phyloP scores from a whole-genome alignment of 2,888 invertebrate species.

The Ommatoiulus sabulosus region DNA sequence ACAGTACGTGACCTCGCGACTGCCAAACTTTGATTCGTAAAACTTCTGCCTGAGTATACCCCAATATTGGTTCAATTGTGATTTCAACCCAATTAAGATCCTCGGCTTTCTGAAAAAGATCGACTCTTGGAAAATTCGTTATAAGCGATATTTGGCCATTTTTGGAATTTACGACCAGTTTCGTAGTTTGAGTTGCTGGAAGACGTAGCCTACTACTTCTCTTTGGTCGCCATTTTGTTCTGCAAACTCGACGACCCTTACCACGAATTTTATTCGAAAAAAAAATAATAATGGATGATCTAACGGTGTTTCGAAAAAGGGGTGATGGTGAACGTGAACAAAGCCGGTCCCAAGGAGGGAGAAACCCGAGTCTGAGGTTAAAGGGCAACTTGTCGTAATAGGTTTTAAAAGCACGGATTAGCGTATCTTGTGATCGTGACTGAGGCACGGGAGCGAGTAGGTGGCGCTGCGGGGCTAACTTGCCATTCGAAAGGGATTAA shows the following conservation, averaged over 20 bases:
- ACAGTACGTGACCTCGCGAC: too few relatives aligned
- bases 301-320: background rate
- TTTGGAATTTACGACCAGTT: too few relatives aligned
- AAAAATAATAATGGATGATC: background rate
- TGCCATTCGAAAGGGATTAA: background rate
- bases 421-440: background rate
- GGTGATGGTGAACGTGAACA: too few relatives aligned
- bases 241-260: background rate
- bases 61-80: too few relatives aligned
- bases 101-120: too few relatives aligned
- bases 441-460: background rate
- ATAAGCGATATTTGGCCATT: too few relatives aligned
- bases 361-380: background rate
- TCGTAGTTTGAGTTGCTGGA: too few relatives aligned
- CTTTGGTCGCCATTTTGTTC: background rate
- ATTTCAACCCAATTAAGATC: too few relatives aligned
- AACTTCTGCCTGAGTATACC: too few relatives aligned
- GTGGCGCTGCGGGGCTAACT: background rate
- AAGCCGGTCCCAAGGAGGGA: background rate
- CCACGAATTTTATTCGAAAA: background rate
- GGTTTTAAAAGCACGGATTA: background rate
- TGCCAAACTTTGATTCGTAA: too few relatives aligned
- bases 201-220: background rate
- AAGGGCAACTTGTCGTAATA: background rate
- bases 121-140: too few relatives aligned